Evolutionary conservation across 2,888 invertebrate species (phyloP).

Genomic region (Limnephilus rhombicus): DNA sequence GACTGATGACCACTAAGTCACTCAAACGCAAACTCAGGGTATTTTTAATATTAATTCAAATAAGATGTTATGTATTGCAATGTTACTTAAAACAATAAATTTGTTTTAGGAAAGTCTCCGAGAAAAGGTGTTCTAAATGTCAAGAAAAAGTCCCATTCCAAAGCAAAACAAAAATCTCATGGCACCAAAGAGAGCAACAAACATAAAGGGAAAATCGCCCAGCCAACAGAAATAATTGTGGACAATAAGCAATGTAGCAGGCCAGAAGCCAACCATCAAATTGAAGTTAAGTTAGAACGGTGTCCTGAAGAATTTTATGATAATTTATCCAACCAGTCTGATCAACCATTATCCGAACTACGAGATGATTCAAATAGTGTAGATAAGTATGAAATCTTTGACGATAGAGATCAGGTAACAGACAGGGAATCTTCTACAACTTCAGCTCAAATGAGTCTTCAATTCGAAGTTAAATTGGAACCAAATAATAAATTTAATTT

Average conservation of each 20-base stretch:
- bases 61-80: not conserved
- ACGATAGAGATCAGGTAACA: not conserved
- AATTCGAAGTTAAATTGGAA: not conserved
- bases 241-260: not conserved
- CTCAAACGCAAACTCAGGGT: too few species aligned
- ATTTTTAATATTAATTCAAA: not conserved
- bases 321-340: not conserved
- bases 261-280: not conserved
- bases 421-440: slow-evolving; percentile 20
- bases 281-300: not conserved
- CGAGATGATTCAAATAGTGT: not conserved
- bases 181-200: not conserved
- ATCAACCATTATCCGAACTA: not conserved
- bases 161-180: not conserved
- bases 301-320: not conserved
- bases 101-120: not conserved
- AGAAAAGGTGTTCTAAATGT: not conserved
- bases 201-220: not conserved
- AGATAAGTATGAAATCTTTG: not conserved
- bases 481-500: not conserved
- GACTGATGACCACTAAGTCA: too few species aligned
- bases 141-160: not conserved
- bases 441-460: not conserved
- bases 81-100: not conserved
- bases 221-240: not conserved